phyloP scores from a whole-genome alignment of 2,113 vertebrate genomes.

The Phylloscopus trochiloides region DNA sequence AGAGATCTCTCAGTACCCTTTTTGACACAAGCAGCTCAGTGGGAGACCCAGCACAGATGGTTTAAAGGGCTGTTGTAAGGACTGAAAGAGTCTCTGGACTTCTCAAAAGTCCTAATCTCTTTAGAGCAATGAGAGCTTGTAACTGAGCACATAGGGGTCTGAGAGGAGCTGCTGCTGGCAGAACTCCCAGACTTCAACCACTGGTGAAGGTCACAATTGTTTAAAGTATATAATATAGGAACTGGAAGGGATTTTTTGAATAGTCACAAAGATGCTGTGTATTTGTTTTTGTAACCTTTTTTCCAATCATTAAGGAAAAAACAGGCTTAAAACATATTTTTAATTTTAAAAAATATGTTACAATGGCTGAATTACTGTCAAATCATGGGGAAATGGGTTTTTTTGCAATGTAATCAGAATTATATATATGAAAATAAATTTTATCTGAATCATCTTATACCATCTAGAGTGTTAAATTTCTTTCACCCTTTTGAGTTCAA shows the following conservation, averaged over 20 bases:
- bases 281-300: neutral
- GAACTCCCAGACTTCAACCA: neutral
- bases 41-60: conserved; percentile 3
- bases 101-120: neutral
- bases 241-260: neutral
- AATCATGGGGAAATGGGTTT: neutral
- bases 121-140: neutral
- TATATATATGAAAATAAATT: neutral
- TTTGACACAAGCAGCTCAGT: conserved; percentile 9
- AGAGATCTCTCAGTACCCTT: neutral
- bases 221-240: neutral
- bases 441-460: neutral
- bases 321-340: neutral
- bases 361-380: neutral
- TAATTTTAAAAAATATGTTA: neutral
- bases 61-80: conserved; percentile 3
- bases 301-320: neutral
- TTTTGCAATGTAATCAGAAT: neutral
- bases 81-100: neutral
- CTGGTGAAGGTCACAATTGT: neutral
- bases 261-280: neutral
- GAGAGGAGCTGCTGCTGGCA: neutral
- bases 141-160: neutral
- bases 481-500: neutral
- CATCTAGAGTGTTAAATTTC: neutral